Evolutionary conservation across 2,113 vertebrate genomes (phyloP), one percentile per base, ranked within the genome.

Genomic region (Mesocricetus auratus): DNA sequence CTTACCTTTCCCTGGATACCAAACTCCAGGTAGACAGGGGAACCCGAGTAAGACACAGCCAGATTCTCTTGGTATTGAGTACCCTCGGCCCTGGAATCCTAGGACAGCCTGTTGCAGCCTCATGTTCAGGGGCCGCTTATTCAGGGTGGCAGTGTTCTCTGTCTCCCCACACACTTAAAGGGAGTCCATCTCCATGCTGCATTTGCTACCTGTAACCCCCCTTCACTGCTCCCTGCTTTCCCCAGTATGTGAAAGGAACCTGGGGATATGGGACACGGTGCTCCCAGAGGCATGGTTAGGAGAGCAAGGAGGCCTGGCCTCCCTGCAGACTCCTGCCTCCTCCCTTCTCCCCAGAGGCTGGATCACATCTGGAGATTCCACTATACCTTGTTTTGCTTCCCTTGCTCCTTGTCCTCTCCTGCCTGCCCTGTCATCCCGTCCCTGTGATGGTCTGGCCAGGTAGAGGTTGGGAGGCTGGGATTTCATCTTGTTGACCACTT

Each of bases 171-270:
- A 8, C 17, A 56, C 74, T 90, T 82, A 0, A 31, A 71, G 66
- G 13, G 13, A 73, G 71, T 39, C 74, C 97, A 82, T 89, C 86
- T 86, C 89, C 95, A 89, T 79, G 94, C 97, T 86, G 77, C 97
- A 89, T 97, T 50, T 0, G 33, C 95, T 68, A 0, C 93, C 45
- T 56, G 10, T 47, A 22, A 1, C 94, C 95, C n/a, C 24, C 88
- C 71, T 22, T 89, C 10, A 4, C 96, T 56, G 36, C 97, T 86
- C 89, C 94, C 73, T 85, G 97, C 97, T 97, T 97, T 89, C 26
- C 77, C 77, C 95, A 91, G 79, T 79, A 10, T 0, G 7, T 56
- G 75, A 26, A 83, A 53, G 86, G 95, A 71, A 39, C 33, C 56
- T 69, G 90, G 58, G 66, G n/a, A 47, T 62, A 0, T 10, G 50